Evolutionary conservation across 2,888 invertebrate species (phyloP).

Genomic region (Tipula lateralis): DNA sequence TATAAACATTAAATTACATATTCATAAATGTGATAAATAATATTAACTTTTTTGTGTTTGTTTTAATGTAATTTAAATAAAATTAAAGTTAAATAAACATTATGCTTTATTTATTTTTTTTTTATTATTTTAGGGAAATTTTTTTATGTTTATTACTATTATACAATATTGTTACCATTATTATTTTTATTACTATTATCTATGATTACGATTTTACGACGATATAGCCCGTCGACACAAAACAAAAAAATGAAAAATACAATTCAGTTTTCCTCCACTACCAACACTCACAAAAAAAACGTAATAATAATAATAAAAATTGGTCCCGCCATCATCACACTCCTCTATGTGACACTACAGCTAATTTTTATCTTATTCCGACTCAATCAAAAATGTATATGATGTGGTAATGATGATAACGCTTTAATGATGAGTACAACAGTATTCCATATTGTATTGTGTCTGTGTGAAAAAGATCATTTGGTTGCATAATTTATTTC

Average conservation of each 20-base stretch:
- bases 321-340: not conserved
- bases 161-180: too few species aligned
- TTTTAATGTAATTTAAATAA: slow-evolving; percentile 19
- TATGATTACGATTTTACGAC: not conserved
- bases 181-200: slow-evolving; percentile 7
- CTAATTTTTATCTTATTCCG: not conserved
- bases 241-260: not conserved
- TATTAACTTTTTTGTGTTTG: not conserved
- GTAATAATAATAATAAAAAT: not conserved
- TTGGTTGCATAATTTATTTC: not conserved
- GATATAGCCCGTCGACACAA: not conserved
- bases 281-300: too few species aligned
- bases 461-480: not conserved
- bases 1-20: slow-evolving; percentile 32
- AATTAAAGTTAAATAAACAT: slow-evolving; percentile 19
- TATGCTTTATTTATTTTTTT: not conserved
- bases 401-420: not conserved
- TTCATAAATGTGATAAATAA: slow-evolving; percentile 31
- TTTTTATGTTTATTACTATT: not conserved
- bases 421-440: slow-evolving; percentile 7
- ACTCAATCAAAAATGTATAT: slow-evolving; percentile 7
- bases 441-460: not conserved
- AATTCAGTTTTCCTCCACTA: not conserved
- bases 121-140: not conserved
- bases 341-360: not conserved